A percentile compares a stretch with the other conserved stretches of the same genome.
Evolutionary conservation across 64 coral and sea anemone genomes (phyloP).

Genomic region (Dendronephthya gigantea): DNA sequence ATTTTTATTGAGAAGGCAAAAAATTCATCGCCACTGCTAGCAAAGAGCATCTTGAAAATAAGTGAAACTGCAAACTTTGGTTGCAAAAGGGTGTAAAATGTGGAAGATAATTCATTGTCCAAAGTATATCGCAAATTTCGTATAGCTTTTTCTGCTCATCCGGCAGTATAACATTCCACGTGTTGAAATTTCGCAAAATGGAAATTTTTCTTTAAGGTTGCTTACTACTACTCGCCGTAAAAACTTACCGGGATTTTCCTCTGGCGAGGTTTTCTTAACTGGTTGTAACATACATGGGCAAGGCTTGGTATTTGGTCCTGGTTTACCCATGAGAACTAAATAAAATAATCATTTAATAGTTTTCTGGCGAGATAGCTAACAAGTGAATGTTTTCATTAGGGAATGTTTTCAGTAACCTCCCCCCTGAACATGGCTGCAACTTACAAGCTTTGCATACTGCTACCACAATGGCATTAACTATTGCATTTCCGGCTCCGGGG

Average conservation of each 20-base stretch:
- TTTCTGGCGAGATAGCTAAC: neutral
- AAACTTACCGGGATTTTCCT: neutral
- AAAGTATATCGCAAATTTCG: too few relatives aligned
- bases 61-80: too few relatives aligned
- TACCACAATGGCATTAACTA: neutral
- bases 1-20: too few relatives aligned
- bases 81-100: too few relatives aligned
- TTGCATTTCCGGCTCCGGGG: neutral
- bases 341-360: neutral
- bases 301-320: neutral
- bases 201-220: too few relatives aligned
- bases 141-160: too few relatives aligned
- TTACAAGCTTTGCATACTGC: neutral
- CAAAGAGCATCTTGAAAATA: too few relatives aligned
- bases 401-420: neutral
- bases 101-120: neutral
- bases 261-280: neutral
- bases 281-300: neutral
- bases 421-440: neutral
- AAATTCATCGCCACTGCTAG: too few relatives aligned
- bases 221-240: neutral
- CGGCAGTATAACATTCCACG: too few relatives aligned
- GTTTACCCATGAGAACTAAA: neutral
- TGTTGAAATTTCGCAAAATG: too few relatives aligned
- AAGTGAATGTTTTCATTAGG: too few relatives aligned